Base-by-base conservation (phyloP, 2,113 vertebrate genomes). In the Orthochromis malagaraziensis region DNA sequence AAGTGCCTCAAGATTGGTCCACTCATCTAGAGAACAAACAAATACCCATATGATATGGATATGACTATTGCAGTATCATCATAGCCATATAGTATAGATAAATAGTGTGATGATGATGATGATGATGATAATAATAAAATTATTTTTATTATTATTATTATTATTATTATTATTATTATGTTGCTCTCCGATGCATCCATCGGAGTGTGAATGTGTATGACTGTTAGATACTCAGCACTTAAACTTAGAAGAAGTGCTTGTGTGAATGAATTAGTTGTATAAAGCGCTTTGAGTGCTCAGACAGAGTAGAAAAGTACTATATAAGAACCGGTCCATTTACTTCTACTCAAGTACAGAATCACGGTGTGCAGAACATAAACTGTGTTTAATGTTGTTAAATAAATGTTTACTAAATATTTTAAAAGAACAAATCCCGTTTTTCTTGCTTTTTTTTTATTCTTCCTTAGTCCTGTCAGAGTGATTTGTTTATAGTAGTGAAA, bases 81-180 rank as follows among this genome's bases (percentile, higher is more conserved):
- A 63, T 63, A 63, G 9, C n/a, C 31, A 63, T 19, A 63, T 11
- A 33, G 58, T 63, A 63, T 63, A 63, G 9, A 10, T 60, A 14
- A 26, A 55, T 57, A 33, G 2, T 60, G 33, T 6, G 16, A 13
- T 10, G 2, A 10, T 60, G 0, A 60, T 19, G 0, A 60, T 17
- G 2, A 29, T 9, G 2, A 14, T 4, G 0, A 55, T 4, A 0
- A 24, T 3, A 0, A 21, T 2, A 0, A 2, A 21, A 21, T 21
- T 21, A 21, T 21, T n/a, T 21, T 21, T 51, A 5, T 51, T 19
- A n/a, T 49, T 49, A 51, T 51, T 1, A 9, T 51, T 0, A 51
- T 53, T 0, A 51, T 51, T 1, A 9, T 51, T 0, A 51, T 53
- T 0, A 53, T 26, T 1, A 57, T 57, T 5, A 29, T 35, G 35